Evolutionary conservation across 2,797 vertebrate genomes (phyloP).

Genomic region (Notolabrus celidotus): DNA sequence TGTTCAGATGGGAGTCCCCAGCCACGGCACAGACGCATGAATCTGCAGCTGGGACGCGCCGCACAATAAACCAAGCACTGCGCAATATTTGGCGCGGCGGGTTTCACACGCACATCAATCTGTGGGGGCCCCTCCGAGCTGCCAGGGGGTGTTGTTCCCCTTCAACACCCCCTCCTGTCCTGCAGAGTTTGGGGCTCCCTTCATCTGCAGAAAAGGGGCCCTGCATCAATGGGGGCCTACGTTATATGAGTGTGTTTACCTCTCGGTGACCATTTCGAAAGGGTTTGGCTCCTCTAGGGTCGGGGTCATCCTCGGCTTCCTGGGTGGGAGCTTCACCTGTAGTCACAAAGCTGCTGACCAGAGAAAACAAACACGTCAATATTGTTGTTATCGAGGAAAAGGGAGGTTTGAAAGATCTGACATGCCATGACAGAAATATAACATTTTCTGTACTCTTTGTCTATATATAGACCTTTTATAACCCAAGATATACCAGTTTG

Average conservation of each 20-base stretch:
- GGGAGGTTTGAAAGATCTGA: neutral
- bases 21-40: conserved; percentile 46
- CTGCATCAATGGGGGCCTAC: conserved; percentile 17
- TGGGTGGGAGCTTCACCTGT: conserved; percentile 33
- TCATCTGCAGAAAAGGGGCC: conserved; percentile 34
- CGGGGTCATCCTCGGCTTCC: neutral
- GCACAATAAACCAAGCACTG: conserved; percentile 49
- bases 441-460: no score
- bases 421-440: no score
- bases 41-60: conserved; percentile 36
- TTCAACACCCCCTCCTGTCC: conserved; percentile 33
- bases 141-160: conserved; percentile 64
- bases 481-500: no score
- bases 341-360: conserved; percentile 1
- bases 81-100: conserved; percentile 36
- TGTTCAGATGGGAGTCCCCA: conserved; percentile 35
- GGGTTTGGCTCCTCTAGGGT: neutral
- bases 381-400: neutral
- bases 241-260: conserved; percentile 51
- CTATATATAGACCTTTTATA: no score
- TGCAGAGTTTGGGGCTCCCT: conserved; percentile 48
- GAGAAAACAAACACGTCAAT: conserved; percentile 1
- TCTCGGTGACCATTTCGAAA: conserved; percentile 7
- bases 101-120: conserved; percentile 80
- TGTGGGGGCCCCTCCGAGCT: conserved; percentile 56